These are phyloP conservation scores for Meteorus colon DNA, from an alignment of 2,888 invertebrate species.

Conservation along the genomic window DNA sequence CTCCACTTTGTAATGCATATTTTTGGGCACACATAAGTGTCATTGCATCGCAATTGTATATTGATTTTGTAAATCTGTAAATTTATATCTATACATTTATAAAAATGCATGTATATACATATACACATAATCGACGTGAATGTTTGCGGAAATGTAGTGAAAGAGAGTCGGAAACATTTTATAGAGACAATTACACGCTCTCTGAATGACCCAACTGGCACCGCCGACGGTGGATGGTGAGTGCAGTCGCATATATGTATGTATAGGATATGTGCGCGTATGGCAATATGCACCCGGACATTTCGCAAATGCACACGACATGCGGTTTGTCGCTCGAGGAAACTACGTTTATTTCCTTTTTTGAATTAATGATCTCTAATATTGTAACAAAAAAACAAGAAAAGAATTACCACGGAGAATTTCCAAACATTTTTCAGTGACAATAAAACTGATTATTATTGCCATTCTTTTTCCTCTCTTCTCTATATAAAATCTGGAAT, in stretches of 20 bases:
- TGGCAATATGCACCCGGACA: slow-evolving; percentile 26
- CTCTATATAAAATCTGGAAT: no score
- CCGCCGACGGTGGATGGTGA: slow-evolving; percentile 21
- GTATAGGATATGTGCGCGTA: slow-evolving; percentile 8
- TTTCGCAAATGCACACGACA: slow-evolving; percentile 26
- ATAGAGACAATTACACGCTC: slow-evolving; percentile 50
- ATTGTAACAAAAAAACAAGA: not conserved
- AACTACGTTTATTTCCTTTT: slow-evolving; percentile 15
- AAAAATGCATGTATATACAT: not conserved
- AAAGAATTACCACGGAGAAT: not conserved
- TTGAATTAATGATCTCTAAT: slow-evolving; percentile 8
- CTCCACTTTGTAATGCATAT: not conserved
- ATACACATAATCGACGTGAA: not conserved
- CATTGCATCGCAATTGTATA: slow-evolving; percentile 9
- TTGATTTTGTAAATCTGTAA: slow-evolving; percentile 8
- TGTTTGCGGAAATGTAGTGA: slow-evolving; percentile 22
- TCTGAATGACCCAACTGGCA: slow-evolving; percentile 48
- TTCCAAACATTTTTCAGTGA: not conserved
- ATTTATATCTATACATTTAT: slow-evolving; percentile 4
- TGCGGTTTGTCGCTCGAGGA: slow-evolving; percentile 7
- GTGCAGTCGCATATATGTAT: not conserved
- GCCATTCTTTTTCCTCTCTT: not conserved
- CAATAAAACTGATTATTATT: not conserved
- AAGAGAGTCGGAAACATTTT: slow-evolving; percentile 44
- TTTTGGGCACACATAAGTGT: not conserved